phyloP scores from a whole-genome alignment of 2,888 invertebrate genomes.

The Hyppa rectilinea region DNA sequence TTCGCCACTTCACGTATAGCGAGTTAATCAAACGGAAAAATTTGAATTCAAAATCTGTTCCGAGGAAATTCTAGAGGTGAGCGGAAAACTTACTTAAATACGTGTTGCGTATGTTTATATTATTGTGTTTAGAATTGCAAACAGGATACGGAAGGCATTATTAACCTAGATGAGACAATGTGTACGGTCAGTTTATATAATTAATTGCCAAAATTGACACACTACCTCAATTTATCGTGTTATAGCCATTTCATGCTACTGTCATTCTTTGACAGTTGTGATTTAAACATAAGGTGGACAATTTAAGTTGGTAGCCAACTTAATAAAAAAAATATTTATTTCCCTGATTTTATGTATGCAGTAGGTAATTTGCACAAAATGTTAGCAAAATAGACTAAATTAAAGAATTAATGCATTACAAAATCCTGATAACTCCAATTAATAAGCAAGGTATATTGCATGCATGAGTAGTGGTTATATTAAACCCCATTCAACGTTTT shows the following conservation, averaged over 20 bases:
- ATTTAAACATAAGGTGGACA: background rate
- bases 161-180: background rate
- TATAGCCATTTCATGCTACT: too few relatives aligned
- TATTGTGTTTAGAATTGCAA: background rate
- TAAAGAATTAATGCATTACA: too few relatives aligned
- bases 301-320: background rate
- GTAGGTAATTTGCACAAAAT: background rate
- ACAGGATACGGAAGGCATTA: background rate
- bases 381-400: background rate
- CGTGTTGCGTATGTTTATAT: background rate
- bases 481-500: background rate
- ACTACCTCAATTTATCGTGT: background rate
- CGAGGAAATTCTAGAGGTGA: background rate
- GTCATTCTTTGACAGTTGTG: background rate
- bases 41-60: slow-evolving; percentile 24
- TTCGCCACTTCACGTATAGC: slow-evolving; percentile 45
- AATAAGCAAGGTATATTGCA: background rate
- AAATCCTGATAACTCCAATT: background rate
- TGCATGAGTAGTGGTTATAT: background rate
- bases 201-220: background rate
- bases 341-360: background rate
- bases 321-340: too few relatives aligned
- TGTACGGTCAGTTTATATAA: background rate
- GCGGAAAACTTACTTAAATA: background rate
- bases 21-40: slow-evolving; percentile 47